These are phyloP conservation scores for Heterochromis multidens DNA, from an alignment of 2,113 vertebrate species.

Conservation along the genomic window DNA sequence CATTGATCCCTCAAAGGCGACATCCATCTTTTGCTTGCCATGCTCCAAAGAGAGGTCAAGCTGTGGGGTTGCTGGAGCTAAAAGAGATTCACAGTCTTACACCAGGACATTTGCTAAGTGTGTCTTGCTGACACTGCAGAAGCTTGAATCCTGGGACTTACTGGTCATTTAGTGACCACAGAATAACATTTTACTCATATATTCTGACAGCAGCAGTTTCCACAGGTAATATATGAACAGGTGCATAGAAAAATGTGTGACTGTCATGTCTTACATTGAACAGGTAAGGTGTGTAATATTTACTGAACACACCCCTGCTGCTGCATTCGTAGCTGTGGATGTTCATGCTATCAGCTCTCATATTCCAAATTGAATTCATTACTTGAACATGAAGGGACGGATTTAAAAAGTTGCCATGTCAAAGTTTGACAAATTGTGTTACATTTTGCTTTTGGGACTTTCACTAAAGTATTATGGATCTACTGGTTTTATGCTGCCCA, in stretches of 20 bases:
- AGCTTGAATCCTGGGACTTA: background rate
- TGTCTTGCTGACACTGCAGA: background rate
- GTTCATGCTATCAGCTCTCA: background rate
- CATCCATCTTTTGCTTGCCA: slow-evolving; percentile 30
- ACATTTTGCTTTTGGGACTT: background rate
- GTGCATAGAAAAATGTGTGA: background rate
- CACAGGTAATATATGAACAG: background rate
- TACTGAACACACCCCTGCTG: background rate
- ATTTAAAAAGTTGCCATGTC: background rate
- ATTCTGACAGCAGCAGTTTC: background rate
- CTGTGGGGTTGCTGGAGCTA: background rate
- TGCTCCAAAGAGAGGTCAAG: slow-evolving; percentile 31
- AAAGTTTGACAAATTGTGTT: background rate
- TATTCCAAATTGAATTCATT: background rate
- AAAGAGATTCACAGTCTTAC: slow-evolving; percentile 7
- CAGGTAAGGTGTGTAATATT: background rate
- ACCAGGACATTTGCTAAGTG: slow-evolving; percentile 1
- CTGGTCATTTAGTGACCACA: background rate
- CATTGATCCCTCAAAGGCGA: slow-evolving; percentile 22
- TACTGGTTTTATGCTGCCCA: background rate
- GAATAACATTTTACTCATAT: background rate
- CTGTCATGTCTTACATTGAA: background rate
- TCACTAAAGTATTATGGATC: background rate
- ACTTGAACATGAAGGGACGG: background rate
- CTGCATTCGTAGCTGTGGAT: background rate